phyloP scores from a whole-genome alignment of 2,113 vertebrate genomes.

The Bostrychus sinensis region DNA sequence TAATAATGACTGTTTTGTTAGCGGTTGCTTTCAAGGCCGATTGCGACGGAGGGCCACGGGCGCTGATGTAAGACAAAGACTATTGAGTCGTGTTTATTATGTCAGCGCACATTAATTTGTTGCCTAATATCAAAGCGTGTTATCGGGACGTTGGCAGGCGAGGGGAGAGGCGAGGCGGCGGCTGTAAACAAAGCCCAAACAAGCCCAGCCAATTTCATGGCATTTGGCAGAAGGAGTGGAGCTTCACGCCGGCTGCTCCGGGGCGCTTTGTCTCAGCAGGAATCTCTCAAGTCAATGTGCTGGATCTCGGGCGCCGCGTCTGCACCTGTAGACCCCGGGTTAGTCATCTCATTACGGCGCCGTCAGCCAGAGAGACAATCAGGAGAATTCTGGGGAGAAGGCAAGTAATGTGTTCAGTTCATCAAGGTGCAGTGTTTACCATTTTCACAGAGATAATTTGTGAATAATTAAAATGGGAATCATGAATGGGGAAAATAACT shows the following conservation, averaged over 20 bases:
- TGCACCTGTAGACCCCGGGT: not conserved
- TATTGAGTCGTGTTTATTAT: conserved; percentile 36
- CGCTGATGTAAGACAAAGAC: conserved; percentile 17
- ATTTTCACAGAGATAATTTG: not conserved
- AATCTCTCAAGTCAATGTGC: conserved; percentile 26
- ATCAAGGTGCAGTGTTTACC: not conserved
- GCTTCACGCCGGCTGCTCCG: conserved; percentile 35
- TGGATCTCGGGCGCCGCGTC: conserved; percentile 6
- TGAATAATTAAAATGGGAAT: too few species aligned
- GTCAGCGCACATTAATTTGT: conserved; percentile 36
- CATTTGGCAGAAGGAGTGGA: conserved; percentile 46
- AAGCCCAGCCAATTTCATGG: conserved; percentile 64
- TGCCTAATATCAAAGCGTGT: conserved; percentile 26
- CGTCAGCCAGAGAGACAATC: conserved; percentile 11
- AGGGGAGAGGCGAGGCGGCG: conserved; percentile 12
- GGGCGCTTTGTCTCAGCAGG: conserved; percentile 30
- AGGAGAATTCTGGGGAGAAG: not conserved
- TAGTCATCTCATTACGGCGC: conserved; percentile 18
- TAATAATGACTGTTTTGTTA: conserved; percentile 4
- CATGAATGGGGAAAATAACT: too few species aligned
- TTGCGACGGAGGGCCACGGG: conserved; percentile 1
- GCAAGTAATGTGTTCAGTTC: not conserved
- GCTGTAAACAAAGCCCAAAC: conserved; percentile 24
- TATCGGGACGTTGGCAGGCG: conserved; percentile 20
- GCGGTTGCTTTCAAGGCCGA: conserved; percentile 2